Base-by-base conservation (phyloP, 2,113 vertebrate genomes). In the Sander vitreus region DNA sequence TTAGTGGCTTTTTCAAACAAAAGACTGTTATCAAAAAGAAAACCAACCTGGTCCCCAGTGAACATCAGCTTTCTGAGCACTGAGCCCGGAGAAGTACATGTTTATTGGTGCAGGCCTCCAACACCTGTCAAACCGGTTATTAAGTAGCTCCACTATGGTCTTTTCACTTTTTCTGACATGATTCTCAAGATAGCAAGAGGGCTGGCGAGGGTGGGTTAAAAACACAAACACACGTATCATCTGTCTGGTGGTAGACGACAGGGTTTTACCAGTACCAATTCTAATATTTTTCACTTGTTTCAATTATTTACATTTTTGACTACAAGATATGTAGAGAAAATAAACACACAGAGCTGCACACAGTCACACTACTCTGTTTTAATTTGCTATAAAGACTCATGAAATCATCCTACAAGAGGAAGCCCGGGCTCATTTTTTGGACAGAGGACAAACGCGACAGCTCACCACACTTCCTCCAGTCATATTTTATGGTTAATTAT, bases 401-500 rank as follows among this genome's bases (percentile, higher is more conserved):
- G 64, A 89, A 87, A 88, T 86, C 85, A 64, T 78, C 67, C 64
- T 60, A 16, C n/a, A 16, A 45, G 62, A 90, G 73, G 76, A 84
- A 84, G 66, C 87, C 76, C 76, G 76, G 84, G 75, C 59, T 27
- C 5, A 11, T 8, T 23, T 72, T 77, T 87, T 92, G 90, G 88
- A 91, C 47, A 2, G 70, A 6, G 19, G 73, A 91, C 81, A 90
- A 90, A 91, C 85, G 84, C 78, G 18, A 79, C 83, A 67, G 72
- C 91, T 83, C 73, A 78, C 85, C 81, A 65, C 87, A 73, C 73
- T 48, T 88, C 85, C 83, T 80, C 80, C 66, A 68, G 60, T 90
- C 86, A 83, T 79, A 85, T 91, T 92, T 92, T 76, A 89, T 80
- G 81, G 84, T 89, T 92, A 91, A 93, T 93, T 93, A 94, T 85